Evolutionary conservation across 2,113 vertebrate genomes (phyloP).

Genomic region (Phycodurus eques): DNA sequence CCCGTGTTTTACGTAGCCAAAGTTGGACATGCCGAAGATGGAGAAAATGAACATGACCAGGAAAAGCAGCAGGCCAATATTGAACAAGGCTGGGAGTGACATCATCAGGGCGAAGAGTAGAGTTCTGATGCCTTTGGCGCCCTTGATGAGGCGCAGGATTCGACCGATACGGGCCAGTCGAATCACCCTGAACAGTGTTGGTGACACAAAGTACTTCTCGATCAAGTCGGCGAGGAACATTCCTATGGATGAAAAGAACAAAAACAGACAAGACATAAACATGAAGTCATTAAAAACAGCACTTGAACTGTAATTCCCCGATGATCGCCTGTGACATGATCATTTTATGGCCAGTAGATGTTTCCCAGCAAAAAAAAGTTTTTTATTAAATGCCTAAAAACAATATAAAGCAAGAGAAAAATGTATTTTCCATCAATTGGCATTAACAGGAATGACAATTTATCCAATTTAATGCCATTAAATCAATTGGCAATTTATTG

Average conservation of each 20-base stretch:
- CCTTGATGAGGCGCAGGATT: constrained; percentile 96
- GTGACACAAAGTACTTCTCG: constrained; percentile 97
- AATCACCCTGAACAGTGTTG: constrained; percentile 97
- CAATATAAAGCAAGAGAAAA: background rate
- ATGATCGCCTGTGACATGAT: background rate
- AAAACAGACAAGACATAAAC: constrained; percentile 5
- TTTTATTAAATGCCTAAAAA: background rate
- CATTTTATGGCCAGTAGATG: background rate
- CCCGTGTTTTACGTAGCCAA: constrained; percentile 93
- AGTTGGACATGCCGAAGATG: constrained; percentile 99
- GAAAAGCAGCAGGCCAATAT: constrained; percentile 96
- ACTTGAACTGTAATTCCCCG: background rate
- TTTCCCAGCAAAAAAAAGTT: background rate
- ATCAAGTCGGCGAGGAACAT: constrained; percentile 99
- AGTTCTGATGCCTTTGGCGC: constrained; percentile 96
- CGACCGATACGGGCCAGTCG: constrained; percentile 96
- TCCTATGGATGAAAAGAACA: constrained; percentile 68
- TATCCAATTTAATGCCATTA: background rate
- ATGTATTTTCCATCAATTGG: background rate
- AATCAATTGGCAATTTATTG: background rate
- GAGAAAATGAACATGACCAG: constrained; percentile 99
- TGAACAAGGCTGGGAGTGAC: constrained; percentile 98
- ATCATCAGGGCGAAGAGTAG: constrained; percentile 99
- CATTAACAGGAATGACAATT: background rate
- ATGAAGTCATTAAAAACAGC: background rate